A percentile compares a stretch with the other conserved stretches of the same genome.
These are phyloP conservation scores for Phengaris arion DNA, from an alignment of 2,888 invertebrate species.

Conservation along the genomic window DNA sequence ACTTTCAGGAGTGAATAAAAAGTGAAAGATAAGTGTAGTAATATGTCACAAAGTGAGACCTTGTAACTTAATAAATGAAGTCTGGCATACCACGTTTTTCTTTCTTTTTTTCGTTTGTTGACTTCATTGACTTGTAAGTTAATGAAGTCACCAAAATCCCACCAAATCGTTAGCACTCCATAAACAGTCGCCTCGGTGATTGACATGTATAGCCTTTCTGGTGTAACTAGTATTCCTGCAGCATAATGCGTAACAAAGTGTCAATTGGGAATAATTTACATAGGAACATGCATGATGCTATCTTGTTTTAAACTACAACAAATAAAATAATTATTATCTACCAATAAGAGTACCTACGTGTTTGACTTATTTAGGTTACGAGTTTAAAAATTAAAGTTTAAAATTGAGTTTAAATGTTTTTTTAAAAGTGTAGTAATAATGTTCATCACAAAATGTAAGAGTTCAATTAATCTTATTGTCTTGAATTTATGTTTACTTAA, in stretches of 20 bases:
- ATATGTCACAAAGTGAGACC: too few species aligned
- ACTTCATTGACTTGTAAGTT: neutral
- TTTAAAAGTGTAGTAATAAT: too few species aligned
- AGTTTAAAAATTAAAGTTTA: too few species aligned
- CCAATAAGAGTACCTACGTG: too few species aligned
- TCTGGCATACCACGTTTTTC: too few species aligned
- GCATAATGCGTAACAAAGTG: slow-evolving; percentile 6
- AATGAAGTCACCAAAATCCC: slow-evolving; percentile 24
- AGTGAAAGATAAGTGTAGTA: too few species aligned
- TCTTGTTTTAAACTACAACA: too few species aligned
- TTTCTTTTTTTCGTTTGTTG: neutral
- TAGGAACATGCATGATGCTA: neutral
- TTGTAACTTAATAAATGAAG: too few species aligned
- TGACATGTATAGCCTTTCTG: slow-evolving; percentile 38
- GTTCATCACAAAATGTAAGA: neutral
- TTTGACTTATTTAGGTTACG: too few species aligned
- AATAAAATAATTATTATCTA: too few species aligned
- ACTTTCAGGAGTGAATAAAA: too few species aligned
- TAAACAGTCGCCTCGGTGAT: slow-evolving; percentile 31
- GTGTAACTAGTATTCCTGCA: slow-evolving; percentile 29
- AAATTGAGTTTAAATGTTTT: too few species aligned
- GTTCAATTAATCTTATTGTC: neutral
- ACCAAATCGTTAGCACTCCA: slow-evolving; percentile 22
- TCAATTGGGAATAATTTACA: slow-evolving; percentile 14
- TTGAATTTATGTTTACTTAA: neutral